Conservation (phyloP, 2,113 vertebrate species). For the Chrysemys picta region DNA sequence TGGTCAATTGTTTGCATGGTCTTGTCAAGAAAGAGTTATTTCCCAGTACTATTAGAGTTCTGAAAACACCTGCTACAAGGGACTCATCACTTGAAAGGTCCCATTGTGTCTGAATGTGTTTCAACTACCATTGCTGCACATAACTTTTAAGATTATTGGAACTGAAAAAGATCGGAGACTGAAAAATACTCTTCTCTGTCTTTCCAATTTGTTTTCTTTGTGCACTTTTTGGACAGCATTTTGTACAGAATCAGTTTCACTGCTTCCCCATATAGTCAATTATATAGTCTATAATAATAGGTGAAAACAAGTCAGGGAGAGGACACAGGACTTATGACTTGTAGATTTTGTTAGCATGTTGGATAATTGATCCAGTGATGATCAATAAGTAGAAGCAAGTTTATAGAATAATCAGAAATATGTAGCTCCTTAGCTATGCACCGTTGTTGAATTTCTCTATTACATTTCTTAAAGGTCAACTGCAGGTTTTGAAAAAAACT, state of each 20-base stretch:
- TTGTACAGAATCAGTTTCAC: neutral
- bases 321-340: neutral
- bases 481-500: conserved; percentile 4
- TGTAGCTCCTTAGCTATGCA: neutral
- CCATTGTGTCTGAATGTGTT: neutral
- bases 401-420: neutral
- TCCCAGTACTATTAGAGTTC: neutral
- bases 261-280: neutral
- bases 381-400: neutral
- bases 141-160: neutral
- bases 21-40: neutral
- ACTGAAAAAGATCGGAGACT: neutral
- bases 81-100: neutral
- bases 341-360: neutral
- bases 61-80: neutral
- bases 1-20: neutral
- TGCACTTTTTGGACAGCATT: neutral
- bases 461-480: neutral
- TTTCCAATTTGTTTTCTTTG: neutral
- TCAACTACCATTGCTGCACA: neutral
- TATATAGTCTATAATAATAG: neutral
- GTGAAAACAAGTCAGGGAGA: neutral
- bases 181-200: neutral
- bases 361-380: neutral
- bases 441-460: neutral